Base-by-base conservation (phyloP, 2,888 invertebrate species). In the Macrosiphum euphorbiae region DNA sequence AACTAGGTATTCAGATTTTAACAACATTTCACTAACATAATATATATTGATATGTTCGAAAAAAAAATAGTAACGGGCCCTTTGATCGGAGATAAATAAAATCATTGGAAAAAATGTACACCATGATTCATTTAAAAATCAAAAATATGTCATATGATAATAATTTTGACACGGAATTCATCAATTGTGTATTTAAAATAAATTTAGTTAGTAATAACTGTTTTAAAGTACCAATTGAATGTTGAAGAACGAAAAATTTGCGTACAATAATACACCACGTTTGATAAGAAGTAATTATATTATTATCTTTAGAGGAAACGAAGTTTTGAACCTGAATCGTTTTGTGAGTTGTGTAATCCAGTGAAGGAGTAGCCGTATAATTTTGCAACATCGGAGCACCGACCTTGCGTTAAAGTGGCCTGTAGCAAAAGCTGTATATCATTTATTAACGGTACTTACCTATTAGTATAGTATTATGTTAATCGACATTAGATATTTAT, bases 231-330 rank as follows among this genome's bases (percentile, higher is more conserved):
- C 55, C 55, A 20, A 55, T 90, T 26, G 35, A 44, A 58, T 41
- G 41, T 26, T 44, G 28, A 52, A 41, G 90, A 52, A 52, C 2
- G 4, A 90, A 50, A 84, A 35, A 41, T 28, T 3, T 13, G 26
- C 8, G 1, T 26, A 84, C 5, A 78, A 52, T 41, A 44, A 52
- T 52, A 67, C 8, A 28, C 10, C 10, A 16, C 50, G 41, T 84
- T 55, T 52, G 84, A 91, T 91, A 84, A 78, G 90, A 52, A 44
- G 28, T 16, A 26, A 13, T 90, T 84, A 16, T 91, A 13, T 90
- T 84, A 16, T 91, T 91, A 91, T 91, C 91, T 50, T 78, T 91
- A 41, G 13, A 91, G 91, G 91, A 91, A 91, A 91, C 91, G n/a
- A 41, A 52, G 28, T 41, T 28, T 84, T 84, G 52, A 55, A 52